Evolutionary conservation across 2,888 invertebrate species (phyloP).

Genomic region (Dione vanillae): DNA sequence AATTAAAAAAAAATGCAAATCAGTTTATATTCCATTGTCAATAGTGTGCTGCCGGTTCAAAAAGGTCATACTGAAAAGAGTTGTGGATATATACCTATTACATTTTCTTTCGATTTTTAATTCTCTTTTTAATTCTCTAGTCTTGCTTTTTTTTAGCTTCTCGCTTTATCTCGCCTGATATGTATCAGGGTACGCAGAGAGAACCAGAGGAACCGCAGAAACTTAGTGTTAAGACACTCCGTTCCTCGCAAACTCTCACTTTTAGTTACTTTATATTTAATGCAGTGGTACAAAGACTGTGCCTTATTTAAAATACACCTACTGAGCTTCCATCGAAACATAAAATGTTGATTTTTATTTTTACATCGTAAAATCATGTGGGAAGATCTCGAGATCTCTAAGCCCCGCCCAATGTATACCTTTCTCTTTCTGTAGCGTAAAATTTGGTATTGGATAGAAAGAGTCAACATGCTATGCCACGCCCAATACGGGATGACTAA

Average conservation of each 20-base stretch:
- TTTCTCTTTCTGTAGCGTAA: slow-evolving; percentile 51
- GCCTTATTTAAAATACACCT: slow-evolving; percentile 42
- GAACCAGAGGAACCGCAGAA: no score
- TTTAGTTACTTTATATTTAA: neutral
- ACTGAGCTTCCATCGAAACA: slow-evolving; percentile 49
- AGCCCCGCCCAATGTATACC: slow-evolving; percentile 61
- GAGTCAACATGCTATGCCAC: slow-evolving; percentile 32
- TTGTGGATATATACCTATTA: no score
- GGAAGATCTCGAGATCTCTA: slow-evolving; percentile 55
- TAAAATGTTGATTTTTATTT: slow-evolving; percentile 63
- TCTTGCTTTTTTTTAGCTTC: no score
- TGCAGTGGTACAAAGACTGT: neutral
- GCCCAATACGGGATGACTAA: neutral
- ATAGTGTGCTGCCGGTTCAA: no score
- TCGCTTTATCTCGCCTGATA: no score
- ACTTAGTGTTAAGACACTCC: no score
- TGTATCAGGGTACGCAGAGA: no score
- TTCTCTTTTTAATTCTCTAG: no score
- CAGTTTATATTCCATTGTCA: no score
- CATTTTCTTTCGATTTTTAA: no score
- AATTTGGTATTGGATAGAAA: slow-evolving; percentile 28
- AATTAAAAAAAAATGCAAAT: no score
- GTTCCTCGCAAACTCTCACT: neutral
- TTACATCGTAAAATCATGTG: slow-evolving; percentile 52
- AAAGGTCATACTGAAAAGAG: no score